These are phyloP conservation scores for Spodoptera littoralis DNA, from an alignment of 2,888 invertebrate species.

Conservation along the genomic window DNA sequence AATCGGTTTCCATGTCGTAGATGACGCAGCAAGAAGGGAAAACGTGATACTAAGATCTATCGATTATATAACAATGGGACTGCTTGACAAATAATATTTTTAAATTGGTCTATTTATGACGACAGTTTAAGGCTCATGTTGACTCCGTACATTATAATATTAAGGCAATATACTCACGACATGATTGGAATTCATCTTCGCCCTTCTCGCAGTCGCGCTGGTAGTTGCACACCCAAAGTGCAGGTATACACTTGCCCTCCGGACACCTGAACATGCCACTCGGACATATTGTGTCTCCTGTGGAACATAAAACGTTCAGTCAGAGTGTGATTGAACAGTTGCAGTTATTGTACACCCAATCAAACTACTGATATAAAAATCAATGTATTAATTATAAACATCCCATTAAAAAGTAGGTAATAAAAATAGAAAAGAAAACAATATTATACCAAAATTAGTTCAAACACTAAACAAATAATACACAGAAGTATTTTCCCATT, in stretches of 20 bases:
- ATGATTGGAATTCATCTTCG: conserved; percentile 96
- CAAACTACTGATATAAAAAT: background rate
- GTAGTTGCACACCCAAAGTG: conserved; percentile 97
- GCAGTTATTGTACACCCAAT: too few relatives aligned
- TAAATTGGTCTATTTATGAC: background rate
- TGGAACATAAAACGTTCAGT: conserved; percentile 18
- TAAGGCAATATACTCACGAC: conserved; percentile 92
- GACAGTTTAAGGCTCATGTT: conserved; percentile 4
- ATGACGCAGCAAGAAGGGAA: too few relatives aligned
- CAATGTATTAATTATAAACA: background rate
- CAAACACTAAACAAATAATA: background rate
- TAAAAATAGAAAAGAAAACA: background rate
- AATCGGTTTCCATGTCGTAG: too few relatives aligned
- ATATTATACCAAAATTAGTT: background rate
- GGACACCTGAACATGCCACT: conserved; percentile 94
- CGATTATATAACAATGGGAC: too few relatives aligned
- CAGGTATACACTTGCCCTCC: conserved; percentile 96
- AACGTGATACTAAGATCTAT: too few relatives aligned
- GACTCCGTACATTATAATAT: conserved; percentile 1
- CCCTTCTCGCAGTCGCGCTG: conserved; percentile 97
- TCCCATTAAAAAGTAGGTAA: background rate
- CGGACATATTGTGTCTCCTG: conserved; percentile 90
- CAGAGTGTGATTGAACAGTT: background rate
- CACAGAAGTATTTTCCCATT: too few relatives aligned
- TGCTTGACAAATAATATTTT: too few relatives aligned